Percentiles rank a stretch among this genome's conserved stretches.
phyloP scores from a whole-genome alignment of 2,888 invertebrate species.

The Himalopsyche japonica region DNA sequence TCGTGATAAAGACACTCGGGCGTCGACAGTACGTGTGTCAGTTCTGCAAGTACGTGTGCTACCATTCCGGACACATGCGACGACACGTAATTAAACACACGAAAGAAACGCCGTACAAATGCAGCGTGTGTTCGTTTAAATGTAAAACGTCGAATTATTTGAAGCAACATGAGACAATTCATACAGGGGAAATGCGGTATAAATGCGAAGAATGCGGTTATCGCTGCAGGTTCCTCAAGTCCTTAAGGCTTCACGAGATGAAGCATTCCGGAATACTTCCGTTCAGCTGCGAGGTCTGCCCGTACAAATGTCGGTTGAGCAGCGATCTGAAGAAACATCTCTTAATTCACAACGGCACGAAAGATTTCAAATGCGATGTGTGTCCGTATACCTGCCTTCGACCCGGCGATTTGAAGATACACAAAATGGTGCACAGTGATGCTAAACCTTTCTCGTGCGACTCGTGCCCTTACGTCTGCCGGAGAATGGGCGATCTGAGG shows the following conservation, averaged over 20 bases:
- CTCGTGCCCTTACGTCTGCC: not conserved
- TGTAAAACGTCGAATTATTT: not conserved
- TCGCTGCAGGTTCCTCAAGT: not conserved
- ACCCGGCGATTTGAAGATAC: not conserved
- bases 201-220: not conserved
- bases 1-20: not conserved
- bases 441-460: not conserved
- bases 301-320: not conserved
- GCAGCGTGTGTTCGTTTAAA: not conserved
- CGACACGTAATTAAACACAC: not conserved
- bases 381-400: not conserved
- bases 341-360: not conserved
- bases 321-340: not conserved
- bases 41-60: not conserved
- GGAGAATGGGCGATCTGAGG: not conserved
- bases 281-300: not conserved
- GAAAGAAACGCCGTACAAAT: not conserved
- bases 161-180: not conserved
- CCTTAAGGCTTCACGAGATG: not conserved
- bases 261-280: not conserved
- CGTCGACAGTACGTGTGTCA: not conserved
- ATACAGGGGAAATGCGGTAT: slow-evolving; percentile 1
- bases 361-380: not conserved
- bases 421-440: not conserved
- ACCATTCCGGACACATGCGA: not conserved